phyloP scores from a whole-genome alignment of 2,113 vertebrate genomes.

The Abramis brama region DNA sequence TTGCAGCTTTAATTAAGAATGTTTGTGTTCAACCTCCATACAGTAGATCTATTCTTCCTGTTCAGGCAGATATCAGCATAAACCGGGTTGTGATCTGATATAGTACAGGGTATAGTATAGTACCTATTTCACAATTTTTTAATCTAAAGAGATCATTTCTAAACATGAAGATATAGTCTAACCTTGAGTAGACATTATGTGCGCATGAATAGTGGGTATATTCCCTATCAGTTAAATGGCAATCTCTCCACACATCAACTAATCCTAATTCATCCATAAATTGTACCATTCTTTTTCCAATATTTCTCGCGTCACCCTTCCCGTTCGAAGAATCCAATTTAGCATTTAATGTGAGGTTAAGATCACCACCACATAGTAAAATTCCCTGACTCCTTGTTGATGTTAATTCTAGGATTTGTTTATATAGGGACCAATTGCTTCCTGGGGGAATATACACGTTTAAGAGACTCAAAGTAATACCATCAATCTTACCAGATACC shows the following conservation, averaged over 20 bases:
- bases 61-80: too few relatives aligned
- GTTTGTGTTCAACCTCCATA: too few relatives aligned
- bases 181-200: not conserved
- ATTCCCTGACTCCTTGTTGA: conserved; percentile 1
- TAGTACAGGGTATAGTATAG: too few relatives aligned
- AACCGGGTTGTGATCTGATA: too few relatives aligned
- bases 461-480: not conserved
- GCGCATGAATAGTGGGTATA: not conserved
- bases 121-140: not conserved
- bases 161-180: not conserved
- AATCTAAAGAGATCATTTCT: not conserved
- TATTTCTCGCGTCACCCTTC: not conserved
- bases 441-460: not conserved
- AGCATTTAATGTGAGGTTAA: not conserved
- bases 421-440: too few relatives aligned
- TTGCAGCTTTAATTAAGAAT: too few relatives aligned
- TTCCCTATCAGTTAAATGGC: not conserved
- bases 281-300: not conserved
- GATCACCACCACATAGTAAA: too few relatives aligned
- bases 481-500: not conserved
- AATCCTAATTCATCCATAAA: not conserved
- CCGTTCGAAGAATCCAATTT: not conserved
- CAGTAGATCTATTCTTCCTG: too few relatives aligned
- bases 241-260: not conserved
- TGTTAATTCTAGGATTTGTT: not conserved